Evolutionary conservation across 2,888 invertebrate genomes (phyloP), one percentile per base, ranked within the genome.

Genomic region (Ichneumoninae sp.): DNA sequence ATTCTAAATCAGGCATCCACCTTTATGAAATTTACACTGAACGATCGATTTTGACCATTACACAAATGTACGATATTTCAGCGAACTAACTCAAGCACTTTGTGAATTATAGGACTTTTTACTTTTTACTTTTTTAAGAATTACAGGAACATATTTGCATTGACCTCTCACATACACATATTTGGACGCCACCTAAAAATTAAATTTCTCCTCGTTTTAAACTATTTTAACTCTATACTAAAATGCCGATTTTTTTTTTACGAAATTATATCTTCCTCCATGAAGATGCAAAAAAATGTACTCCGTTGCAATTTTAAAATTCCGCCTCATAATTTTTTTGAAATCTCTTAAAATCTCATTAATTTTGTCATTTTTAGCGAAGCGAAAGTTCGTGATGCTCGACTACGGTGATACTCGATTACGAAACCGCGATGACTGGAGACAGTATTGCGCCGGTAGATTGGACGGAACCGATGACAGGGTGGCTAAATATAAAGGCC

Each of bases 401-500:
- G 26, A 26, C 3, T 26, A 26, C 44, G 70, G 22, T 30, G 19
- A 22, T 22, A 50, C 70, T 70, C 52, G 79, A 87, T 88, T 63
- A 83, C 74, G 76, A 85, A 87, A 86, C 74, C 40, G 60, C 65
- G 76, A 78, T 70, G 79, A 83, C 81, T 76, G 79, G 83, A 83
- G 73, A 81, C 78, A 69, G 70, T 74, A 81, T 75, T 83, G 77
- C 68, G 70, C 80, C 81, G 69, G 79, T 83, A 79, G 78, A 90
- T 89, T 86, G 83, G 65, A 69, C 73, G 66, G 71, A 76, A 83
- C 81, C 83, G 89, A 88, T 90, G 89, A 91, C 89, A 90, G 86
- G 73, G 76, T 79, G 77, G 82, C 90, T 91, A 90, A 90, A 91
- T 90, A 90, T 90, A 90, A 85, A 86, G 73, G 74, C n/a, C 78